phyloP scores from a whole-genome alignment of 2,888 invertebrate species.

The Melikaiella ostensackeni region DNA sequence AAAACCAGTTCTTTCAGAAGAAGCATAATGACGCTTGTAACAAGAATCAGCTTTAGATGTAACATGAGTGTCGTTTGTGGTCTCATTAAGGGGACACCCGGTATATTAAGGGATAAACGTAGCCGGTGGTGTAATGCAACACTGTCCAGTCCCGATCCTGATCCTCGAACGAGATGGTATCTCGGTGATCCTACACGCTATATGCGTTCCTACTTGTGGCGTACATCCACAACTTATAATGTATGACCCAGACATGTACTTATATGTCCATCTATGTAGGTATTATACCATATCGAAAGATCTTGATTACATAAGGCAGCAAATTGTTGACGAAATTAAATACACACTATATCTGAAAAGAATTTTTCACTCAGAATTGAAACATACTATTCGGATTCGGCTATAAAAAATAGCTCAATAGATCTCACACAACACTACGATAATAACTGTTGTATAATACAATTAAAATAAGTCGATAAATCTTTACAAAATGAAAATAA shows the following conservation, averaged over 20 bases:
- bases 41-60: slow-evolving; percentile 49
- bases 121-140: slow-evolving; percentile 72
- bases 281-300: slow-evolving; percentile 27
- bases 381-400: too few species aligned
- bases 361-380: not conserved
- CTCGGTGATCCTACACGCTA: slow-evolving; percentile 58
- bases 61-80: slow-evolving; percentile 71
- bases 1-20: not conserved
- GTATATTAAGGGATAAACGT: slow-evolving; percentile 72
- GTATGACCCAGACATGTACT: slow-evolving; percentile 13
- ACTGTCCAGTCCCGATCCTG: slow-evolving; percentile 69
- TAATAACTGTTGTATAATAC: too few species aligned
- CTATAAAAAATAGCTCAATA: too few species aligned
- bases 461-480: too few species aligned
- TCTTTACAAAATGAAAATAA: too few species aligned
- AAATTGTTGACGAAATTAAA: slow-evolving; percentile 7
- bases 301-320: slow-evolving; percentile 5
- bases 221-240: slow-evolving; percentile 1
- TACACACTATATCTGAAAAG: not conserved
- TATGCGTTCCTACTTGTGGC: slow-evolving; percentile 42
- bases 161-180: slow-evolving; percentile 72
- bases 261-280: slow-evolving; percentile 1
- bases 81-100: slow-evolving; percentile 73
- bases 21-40: not conserved
- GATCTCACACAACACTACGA: too few species aligned